Conservation (phyloP, 2,797 vertebrate species). For the Sebastes aleutianus region DNA sequence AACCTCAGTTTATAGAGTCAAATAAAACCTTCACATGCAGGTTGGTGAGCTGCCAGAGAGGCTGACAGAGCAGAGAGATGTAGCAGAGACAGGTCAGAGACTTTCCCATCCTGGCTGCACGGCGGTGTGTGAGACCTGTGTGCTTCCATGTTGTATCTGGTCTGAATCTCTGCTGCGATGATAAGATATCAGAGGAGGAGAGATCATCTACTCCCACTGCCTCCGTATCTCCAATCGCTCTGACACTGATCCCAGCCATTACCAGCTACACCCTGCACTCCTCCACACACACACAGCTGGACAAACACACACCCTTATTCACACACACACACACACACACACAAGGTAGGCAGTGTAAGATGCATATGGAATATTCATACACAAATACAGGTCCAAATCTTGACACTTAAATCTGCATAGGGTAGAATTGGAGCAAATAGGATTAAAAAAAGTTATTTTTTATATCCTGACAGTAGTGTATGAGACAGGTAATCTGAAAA, state of each 20-base stretch:
- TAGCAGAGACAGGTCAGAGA: not conserved
- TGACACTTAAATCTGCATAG: fast-evolving
- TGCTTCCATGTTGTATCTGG: not conserved
- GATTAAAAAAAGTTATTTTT: no score
- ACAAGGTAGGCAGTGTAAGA: not conserved
- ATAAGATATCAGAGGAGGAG: slow-evolving; percentile 31
- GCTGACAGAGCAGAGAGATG: no score
- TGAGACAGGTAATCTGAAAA: no score
- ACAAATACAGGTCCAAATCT: no score
- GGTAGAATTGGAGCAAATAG: no score
- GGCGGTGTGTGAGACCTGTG: not conserved
- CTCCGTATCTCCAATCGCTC: slow-evolving; percentile 13
- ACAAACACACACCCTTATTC: not conserved
- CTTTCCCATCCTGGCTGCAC: not conserved
- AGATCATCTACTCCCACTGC: slow-evolving; percentile 27
- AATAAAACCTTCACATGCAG: slow-evolving; percentile 23
- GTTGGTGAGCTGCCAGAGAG: not conserved
- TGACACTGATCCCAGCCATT: slow-evolving; percentile 23
- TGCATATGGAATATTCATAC: no score
- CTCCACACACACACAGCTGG: not conserved
- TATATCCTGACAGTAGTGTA: no score
- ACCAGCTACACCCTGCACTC: slow-evolving; percentile 31
- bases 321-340: slow-evolving; percentile 12
- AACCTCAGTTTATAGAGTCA: no score
- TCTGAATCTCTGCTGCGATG: slow-evolving; percentile 16